Evolutionary conservation across 2,888 invertebrate species (phyloP), one percentile per base, ranked within the genome.

Genomic region (Synergus laeviventris): DNA sequence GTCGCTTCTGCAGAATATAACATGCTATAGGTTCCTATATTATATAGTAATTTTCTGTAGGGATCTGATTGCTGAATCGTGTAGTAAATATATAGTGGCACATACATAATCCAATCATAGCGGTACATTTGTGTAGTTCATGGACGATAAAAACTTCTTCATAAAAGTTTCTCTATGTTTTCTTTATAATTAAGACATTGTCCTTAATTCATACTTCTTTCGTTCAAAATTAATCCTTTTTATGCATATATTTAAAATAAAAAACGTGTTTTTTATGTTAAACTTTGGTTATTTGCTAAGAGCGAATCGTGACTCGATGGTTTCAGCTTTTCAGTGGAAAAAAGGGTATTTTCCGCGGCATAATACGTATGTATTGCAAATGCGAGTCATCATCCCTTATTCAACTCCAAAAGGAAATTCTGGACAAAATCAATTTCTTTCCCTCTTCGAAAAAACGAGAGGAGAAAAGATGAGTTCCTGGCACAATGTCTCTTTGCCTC

Each of bases 311-410:
- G 56, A 56, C 21, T 1, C 11, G 12, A 12, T 56, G 21, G 18
- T 56, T 56, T 56, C 21, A 11, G 18, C 18, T 18, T 56, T 18
- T 9, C 18, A 21, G 54, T 18, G 16, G 5, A 16, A 54, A 18
- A 11, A n/a, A 56, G 21, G 2, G 21, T 56, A 12, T 56, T 45
- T 45, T 16, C 45, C 45, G 16, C 1, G 14, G 16, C 45, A 16
- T 45, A 45, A 45, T 16, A n/a, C 45, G 45, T 45, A 49, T 9
- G 49, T 49, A 8, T 49, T 49, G 49, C 49, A 49, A 49, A 49
- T 49, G 7, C n/a, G 49, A 49, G 49, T 49, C 49, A 49, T 49
- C 49, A 49, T 49, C 49, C 49, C 49, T 49, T 49, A 49, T 49
- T 49, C 49, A 49, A 49, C 49, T n/a, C n/a, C n/a, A 49, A 49